phyloP scores from a whole-genome alignment of 2,888 invertebrate genomes.

The Masnerella sp. region DNA sequence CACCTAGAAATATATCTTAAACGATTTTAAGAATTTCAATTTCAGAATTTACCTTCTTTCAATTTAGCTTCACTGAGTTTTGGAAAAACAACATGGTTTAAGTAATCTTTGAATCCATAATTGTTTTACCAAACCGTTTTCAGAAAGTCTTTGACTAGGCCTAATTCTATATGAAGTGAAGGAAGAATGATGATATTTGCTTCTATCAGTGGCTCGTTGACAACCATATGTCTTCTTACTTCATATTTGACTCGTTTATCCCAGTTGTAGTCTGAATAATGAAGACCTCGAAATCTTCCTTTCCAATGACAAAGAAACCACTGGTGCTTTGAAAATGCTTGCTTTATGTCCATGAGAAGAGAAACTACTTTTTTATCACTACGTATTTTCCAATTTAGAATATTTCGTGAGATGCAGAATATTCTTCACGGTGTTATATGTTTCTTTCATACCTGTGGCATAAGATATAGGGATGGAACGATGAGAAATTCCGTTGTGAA shows the following conservation, averaged over 20 bases:
- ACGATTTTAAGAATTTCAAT: no score
- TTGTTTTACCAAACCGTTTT: constrained; percentile 26
- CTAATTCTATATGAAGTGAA: constrained; percentile 48
- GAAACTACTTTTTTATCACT: constrained; percentile 70
- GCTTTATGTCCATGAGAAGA: constrained; percentile 60
- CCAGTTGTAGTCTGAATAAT: constrained; percentile 59
- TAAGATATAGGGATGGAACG: constrained; percentile 65
- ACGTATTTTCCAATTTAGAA: constrained; percentile 62
- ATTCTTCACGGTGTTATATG: constrained; percentile 46
- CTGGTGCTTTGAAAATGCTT: constrained; percentile 64
- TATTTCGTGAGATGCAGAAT: constrained; percentile 36
- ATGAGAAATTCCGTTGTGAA: constrained; percentile 68
- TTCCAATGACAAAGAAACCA: constrained; percentile 66
- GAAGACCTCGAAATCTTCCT: constrained; percentile 53
- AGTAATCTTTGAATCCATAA: constrained; percentile 27
- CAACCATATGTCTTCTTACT: constrained; percentile 59
- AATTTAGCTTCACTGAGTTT: no score
- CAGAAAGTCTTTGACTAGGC: constrained; percentile 40
- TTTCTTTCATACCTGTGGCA: constrained; percentile 60
- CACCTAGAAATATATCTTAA: no score
- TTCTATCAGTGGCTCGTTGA: constrained; percentile 25
- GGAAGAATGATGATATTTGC: constrained; percentile 17
- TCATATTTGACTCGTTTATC: constrained; percentile 54
- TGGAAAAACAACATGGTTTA: no score
- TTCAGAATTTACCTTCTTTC: no score